Base-by-base conservation (phyloP, 2,797 vertebrate species). In the Hoplostethus atlanticus region DNA sequence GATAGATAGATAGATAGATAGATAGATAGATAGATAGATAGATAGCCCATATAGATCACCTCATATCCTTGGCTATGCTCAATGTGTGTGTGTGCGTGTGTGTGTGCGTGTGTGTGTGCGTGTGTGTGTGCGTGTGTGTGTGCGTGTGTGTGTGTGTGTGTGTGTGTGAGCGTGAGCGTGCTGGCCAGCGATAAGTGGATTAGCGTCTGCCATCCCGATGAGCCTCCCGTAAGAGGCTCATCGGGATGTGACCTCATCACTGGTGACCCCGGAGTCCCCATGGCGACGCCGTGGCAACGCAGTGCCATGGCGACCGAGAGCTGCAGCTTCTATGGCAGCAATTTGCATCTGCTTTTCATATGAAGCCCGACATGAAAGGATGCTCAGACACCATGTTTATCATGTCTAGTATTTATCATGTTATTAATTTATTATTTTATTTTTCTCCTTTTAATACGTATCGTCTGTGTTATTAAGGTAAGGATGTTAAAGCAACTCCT, bases 261-360 rank as follows among this genome's bases (percentile, higher is more conserved):
- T 50, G 48, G 55, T 90, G 84, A 91, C 87, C 87, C 83, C 67
- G 50, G 77, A 78, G 79, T 81, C 83, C 81, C 89, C 84, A 89
- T 89, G 77, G 87, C 59, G 79, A 90, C 85, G n/a, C 87, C 74
- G 83, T 87, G 81, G 87, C 81, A 90, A 89, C 84, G 11, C 50
- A 13, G 71, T 69, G 55, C 84, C 83, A 89, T 87, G 76, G 81
- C 47, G 65, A 90, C 87, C 3, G 68, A 25, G 72, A 72, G 64
- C 76, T 50, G 80, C 78, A 64, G 79, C 72, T 54, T 71, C 68
- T 71, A 56, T 77, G 78, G 66, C 17, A 1, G 10, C 53, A 9
- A 81, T 91, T 87, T 89, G 79, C 84, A 90, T 89, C 68, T 81
- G 77, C 64, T 88, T 88, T 88, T 73, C 84, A 77, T 82, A 46